phyloP scores from a whole-genome alignment of 2,797 vertebrate species.

The Eutrigla gurnardus region DNA sequence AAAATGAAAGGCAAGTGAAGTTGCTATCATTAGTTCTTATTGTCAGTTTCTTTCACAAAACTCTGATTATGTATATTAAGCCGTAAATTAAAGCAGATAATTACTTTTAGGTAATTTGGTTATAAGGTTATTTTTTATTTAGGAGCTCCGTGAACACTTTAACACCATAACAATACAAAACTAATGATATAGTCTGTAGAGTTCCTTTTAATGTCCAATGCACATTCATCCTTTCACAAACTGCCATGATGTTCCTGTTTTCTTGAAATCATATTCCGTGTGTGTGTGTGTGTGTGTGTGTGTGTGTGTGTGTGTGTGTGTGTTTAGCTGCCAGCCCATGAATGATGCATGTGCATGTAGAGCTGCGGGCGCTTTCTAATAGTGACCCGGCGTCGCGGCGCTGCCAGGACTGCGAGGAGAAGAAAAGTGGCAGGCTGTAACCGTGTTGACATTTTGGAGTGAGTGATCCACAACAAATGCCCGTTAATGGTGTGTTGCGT shows the following conservation, averaged over 20 bases:
- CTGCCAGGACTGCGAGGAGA: conserved; percentile 36
- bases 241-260: conserved; percentile 22
- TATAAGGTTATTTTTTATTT: background rate
- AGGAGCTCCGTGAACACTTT: conserved; percentile 18
- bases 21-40: background rate
- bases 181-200: background rate
- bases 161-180: conserved; percentile 19
- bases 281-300: background rate
- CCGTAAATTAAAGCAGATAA: background rate
- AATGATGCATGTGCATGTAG: conserved; percentile 65
- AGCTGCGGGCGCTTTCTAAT: conserved; percentile 50
- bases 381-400: conserved; percentile 45
- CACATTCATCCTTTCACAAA: background rate
- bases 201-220: background rate
- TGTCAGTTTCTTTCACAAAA: background rate
- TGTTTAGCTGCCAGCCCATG: conserved; percentile 36
- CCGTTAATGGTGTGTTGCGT: conserved; percentile 71
- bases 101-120: no score
- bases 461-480: conserved; percentile 77
- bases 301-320: background rate
- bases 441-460: conserved; percentile 79
- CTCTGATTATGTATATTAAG: background rate
- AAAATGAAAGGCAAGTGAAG: background rate
- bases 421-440: conserved; percentile 56
- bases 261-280: conserved; percentile 5